phyloP scores from a whole-genome alignment of 1,140 invertebrate genomes.

The Leptinotarsa defecta region DNA sequence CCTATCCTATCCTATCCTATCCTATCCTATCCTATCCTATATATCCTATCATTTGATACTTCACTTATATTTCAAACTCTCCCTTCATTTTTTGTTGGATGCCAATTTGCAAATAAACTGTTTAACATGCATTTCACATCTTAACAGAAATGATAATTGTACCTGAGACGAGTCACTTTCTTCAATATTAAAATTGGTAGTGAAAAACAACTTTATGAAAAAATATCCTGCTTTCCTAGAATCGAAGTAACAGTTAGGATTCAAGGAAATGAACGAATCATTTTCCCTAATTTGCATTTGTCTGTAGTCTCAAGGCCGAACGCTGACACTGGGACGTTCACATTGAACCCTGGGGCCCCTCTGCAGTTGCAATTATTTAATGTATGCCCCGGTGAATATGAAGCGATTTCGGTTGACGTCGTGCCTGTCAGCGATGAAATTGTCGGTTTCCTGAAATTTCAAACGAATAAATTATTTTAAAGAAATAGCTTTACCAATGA shows the following conservation, averaged over 20 bases:
- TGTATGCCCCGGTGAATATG: too few species aligned
- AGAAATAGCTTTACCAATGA: too few species aligned
- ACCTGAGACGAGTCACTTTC: background rate
- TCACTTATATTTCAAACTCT: background rate
- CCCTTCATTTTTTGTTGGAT: background rate
- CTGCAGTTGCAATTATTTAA: background rate
- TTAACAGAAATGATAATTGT: background rate
- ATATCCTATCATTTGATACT: too few species aligned
- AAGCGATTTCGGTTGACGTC: too few species aligned
- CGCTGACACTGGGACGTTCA: background rate
- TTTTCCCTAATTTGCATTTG: background rate
- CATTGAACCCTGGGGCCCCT: background rate
- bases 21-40: too few species aligned
- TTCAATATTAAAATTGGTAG: background rate
- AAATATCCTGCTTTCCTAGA: background rate
- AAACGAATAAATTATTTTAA: too few species aligned
- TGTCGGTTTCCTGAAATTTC: too few species aligned
- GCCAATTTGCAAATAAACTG: background rate
- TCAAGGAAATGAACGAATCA: background rate
- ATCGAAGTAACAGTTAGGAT: background rate
- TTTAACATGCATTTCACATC: background rate
- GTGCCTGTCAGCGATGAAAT: too few species aligned
- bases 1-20: too few species aligned
- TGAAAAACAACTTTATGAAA: background rate
- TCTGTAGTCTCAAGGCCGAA: slow-evolving; percentile 1